phyloP scores from a whole-genome alignment of 2,888 invertebrate species.

The Athalia cordata region DNA sequence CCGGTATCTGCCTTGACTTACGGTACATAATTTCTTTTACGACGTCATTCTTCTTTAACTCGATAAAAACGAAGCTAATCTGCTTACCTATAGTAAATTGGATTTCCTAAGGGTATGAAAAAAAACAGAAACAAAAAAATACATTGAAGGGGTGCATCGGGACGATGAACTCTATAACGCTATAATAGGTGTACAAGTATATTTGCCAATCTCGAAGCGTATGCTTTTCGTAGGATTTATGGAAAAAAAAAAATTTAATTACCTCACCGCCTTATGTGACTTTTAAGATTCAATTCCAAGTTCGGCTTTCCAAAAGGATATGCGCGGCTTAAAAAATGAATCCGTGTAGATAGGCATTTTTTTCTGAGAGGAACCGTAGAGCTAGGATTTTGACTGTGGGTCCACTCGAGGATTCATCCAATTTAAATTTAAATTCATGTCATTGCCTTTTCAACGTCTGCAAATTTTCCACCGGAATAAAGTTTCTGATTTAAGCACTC shows the following conservation, averaged over 20 bases:
- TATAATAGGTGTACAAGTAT: no score
- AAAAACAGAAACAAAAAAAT: slow-evolving; percentile 6
- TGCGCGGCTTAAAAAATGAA: background rate
- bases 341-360: background rate
- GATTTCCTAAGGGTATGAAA: slow-evolving; percentile 27
- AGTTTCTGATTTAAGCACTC: slow-evolving; percentile 36
- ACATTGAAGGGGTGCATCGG: background rate
- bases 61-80: slow-evolving; percentile 48
- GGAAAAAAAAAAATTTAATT: background rate
- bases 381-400: slow-evolving; percentile 27
- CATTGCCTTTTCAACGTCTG: slow-evolving; percentile 36
- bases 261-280: no score
- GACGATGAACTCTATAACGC: slow-evolving; percentile 3
- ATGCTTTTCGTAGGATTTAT: background rate
- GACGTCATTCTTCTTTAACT: slow-evolving; percentile 45
- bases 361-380: slow-evolving; percentile 5
- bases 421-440: slow-evolving; percentile 42
- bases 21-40: slow-evolving; percentile 46
- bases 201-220: background rate
- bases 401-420: slow-evolving; percentile 29
- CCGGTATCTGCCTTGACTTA: slow-evolving; percentile 37
- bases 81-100: slow-evolving; percentile 43
- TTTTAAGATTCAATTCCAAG: slow-evolving; percentile 18
- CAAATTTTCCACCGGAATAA: slow-evolving; percentile 35
- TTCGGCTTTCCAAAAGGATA: slow-evolving; percentile 4